These are phyloP conservation scores for Drosophila pseudoananassae DNA, from an alignment of 1,140 invertebrate genomes.

Conservation along the genomic window DNA sequence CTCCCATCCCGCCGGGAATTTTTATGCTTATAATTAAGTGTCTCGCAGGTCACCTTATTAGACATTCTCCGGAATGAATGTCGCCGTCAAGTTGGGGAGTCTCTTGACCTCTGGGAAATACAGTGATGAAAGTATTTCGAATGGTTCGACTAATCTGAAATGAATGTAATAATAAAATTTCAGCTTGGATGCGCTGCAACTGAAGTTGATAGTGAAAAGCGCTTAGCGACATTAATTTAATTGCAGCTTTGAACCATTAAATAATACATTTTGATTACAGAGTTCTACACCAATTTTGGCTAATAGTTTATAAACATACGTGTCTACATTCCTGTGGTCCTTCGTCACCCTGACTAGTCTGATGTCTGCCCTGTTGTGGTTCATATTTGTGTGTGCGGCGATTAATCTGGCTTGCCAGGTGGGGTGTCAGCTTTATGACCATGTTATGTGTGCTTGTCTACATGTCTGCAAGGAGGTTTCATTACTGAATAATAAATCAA, in stretches of 20 bases:
- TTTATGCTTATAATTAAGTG: conserved; percentile 77
- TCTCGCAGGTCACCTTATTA: conserved; percentile 39
- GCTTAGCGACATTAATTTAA: conserved; percentile 2
- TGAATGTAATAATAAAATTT: conserved; percentile 7
- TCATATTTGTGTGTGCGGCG: background rate
- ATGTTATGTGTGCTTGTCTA: conserved; percentile 40
- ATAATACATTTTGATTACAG: background rate
- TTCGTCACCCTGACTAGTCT: conserved; percentile 16
- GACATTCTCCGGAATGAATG: background rate
- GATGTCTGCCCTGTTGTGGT: conserved; percentile 9
- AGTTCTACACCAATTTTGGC: background rate
- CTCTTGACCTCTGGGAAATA: background rate
- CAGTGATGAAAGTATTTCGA: background rate
- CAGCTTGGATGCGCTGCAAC: conserved; percentile 13
- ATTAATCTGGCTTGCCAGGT: conserved; percentile 26
- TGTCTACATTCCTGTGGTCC: background rate
- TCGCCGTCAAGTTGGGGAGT: conserved; percentile 17
- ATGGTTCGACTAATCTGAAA: background rate
- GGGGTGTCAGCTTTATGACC: conserved; percentile 51
- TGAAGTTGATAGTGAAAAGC: conserved; percentile 1
- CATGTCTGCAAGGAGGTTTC: conserved; percentile 29
- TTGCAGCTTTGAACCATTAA: background rate
- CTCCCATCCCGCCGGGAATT: conserved; percentile 18
- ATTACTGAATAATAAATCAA: conserved; percentile 67
- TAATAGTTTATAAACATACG: background rate